Conservation (phyloP, 2,113 vertebrate genomes). For the Pelodiscus sinensis region DNA sequence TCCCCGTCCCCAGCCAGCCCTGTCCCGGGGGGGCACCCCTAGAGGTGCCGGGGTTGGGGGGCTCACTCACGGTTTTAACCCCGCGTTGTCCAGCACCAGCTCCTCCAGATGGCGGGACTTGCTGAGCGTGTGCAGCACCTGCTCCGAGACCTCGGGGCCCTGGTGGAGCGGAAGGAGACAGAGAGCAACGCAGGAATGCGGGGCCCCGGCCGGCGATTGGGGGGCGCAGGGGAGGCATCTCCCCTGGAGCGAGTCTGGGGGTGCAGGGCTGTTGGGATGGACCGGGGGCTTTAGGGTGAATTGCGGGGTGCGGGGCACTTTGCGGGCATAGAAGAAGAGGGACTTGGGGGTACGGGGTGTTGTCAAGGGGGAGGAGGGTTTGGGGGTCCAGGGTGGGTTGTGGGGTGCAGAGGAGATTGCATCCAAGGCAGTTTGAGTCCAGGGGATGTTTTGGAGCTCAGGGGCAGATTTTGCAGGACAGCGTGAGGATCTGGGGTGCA, state of each 20-base stretch:
- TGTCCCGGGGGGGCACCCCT: neutral
- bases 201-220: no score
- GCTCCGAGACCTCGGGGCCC: constrained; percentile 92
- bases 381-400: no score
- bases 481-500: neutral
- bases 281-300: neutral
- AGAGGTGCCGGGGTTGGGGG: neutral
- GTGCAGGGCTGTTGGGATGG: no score
- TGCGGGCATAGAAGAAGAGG: no score
- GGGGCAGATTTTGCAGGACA: no score
- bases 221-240: no score
- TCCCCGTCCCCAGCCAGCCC: no score
- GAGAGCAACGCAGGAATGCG: neutral
- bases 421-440: no score
- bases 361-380: no score
- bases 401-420: no score
- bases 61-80: constrained; percentile 88
- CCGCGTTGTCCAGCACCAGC: constrained; percentile 90
- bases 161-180: constrained; percentile 28
- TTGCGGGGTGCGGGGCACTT: neutral
- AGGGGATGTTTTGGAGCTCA: no score
- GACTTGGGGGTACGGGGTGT: no score
- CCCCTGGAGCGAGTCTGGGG: neutral
- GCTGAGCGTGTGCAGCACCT: constrained; percentile 90
- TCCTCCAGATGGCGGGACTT: constrained; percentile 93